These are phyloP conservation scores for Cylloceria caligata DNA, from an alignment of 2,888 invertebrate species.

Conservation along the genomic window DNA sequence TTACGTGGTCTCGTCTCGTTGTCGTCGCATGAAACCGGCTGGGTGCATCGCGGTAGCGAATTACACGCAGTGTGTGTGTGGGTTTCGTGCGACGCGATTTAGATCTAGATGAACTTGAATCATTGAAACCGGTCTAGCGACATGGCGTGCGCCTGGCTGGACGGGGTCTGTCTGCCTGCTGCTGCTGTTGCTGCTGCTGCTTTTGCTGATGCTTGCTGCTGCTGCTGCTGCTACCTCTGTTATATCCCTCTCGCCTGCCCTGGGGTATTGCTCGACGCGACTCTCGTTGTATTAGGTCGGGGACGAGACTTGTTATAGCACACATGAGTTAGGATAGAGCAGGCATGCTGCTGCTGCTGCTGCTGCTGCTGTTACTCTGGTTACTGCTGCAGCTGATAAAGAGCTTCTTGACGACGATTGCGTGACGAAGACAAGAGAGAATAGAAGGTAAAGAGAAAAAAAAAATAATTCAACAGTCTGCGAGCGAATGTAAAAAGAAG, in stretches of 20 bases:
- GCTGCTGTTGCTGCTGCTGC: conserved; percentile 3
- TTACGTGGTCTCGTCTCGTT: conserved; percentile 5
- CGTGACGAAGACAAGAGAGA: conserved; percentile 9
- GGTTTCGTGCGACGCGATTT: conserved; percentile 65
- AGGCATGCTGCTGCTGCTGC: conserved; percentile 47
- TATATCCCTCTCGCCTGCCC: conserved; percentile 21
- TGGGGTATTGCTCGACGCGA: conserved; percentile 74
- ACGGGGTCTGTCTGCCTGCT: conserved; percentile 19
- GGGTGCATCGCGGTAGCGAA: conserved; percentile 49
- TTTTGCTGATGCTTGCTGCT: conserved; percentile 33
- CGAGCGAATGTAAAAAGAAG: conserved; percentile 25
- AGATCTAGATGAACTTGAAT: conserved; percentile 81
- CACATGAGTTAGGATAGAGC: conserved; percentile 78
- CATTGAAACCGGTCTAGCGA: conserved; percentile 78
- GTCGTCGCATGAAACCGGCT: conserved; percentile 55
- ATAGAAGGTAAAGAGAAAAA: not conserved
- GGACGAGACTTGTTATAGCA: conserved; percentile 76
- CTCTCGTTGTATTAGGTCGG: conserved; percentile 82
- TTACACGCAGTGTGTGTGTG: conserved; percentile 20
- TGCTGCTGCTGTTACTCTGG: not conserved
- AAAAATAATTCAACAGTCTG: conserved; percentile 1
- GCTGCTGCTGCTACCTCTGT: not conserved
- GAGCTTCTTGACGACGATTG: conserved; percentile 17
- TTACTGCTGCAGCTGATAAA: conserved; percentile 13
- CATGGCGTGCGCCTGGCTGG: conserved; percentile 50